Base-by-base conservation (phyloP, 1,140 invertebrate genomes). In the Pseudachorutes palmiensis region DNA sequence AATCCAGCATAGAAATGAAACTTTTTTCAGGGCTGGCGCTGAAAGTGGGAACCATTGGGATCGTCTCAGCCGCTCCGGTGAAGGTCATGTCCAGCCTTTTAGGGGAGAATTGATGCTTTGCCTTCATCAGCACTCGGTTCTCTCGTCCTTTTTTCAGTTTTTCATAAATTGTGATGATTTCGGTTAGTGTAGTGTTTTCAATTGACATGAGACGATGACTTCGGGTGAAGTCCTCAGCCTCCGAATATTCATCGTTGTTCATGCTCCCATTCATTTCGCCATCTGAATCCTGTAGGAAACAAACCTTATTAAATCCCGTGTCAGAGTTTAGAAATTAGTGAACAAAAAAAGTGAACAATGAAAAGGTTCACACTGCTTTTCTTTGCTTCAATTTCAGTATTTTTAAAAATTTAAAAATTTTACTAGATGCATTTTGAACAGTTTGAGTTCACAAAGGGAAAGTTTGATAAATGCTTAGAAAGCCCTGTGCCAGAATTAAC, bases 151-250 rank as follows among this genome's bases (percentile, higher is more conserved):
- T 65, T 58, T 51, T 51, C 45, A 65, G 12, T 36, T 57, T 51
- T 32, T 65, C 63, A 32, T 65, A 65, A 57, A 65, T 65, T 65
- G 63, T 65, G 19, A 55, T 65, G n/a, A 65, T 57, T 57, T 65
- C 63, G 2, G 45, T 59, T 24, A 65, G 63, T 32, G 45, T 51
- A 5, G 45, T 59, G 31, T 55, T 65, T 64, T 64, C 62, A 19
- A 31, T 33, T 5, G 59, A 61, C 16, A 61, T 16, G 12, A 31
- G 19, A n/a, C n/a, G n/a, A n/a, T n/a, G n/a, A n/a, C n/a, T n/a
- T n/a, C n/a, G n/a, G n/a, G n/a, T n/a, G n/a, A n/a, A n/a, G n/a
- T n/a, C n/a, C n/a, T n/a, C n/a, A n/a, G n/a, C n/a, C n/a, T n/a
- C n/a, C n/a, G n/a, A n/a, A n/a, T n/a, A n/a, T n/a, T n/a, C n/a